Conservation (phyloP, 2,797 vertebrate genomes). For the Psittacula derbiana region DNA sequence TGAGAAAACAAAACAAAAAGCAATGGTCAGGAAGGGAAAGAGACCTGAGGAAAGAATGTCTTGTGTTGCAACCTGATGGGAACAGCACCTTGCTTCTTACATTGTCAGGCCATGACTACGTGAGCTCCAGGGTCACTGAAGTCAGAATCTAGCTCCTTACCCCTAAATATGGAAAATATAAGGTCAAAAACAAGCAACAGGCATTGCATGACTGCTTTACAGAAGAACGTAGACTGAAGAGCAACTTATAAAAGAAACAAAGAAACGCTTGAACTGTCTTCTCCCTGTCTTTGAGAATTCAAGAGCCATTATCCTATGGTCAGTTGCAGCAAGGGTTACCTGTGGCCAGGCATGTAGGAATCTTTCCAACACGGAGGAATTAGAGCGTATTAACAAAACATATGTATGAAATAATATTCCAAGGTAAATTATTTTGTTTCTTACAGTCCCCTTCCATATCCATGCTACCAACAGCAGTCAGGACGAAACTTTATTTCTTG, state of each 20-base stretch:
- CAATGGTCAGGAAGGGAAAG: neutral
- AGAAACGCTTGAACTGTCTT: neutral
- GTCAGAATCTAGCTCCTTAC: neutral
- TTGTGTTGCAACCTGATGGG: neutral
- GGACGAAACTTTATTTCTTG: neutral
- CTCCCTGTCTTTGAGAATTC: neutral
- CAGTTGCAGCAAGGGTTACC: neutral
- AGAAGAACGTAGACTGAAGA: neutral
- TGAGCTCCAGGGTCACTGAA: neutral
- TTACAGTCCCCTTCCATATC: neutral
- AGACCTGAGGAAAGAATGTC: neutral
- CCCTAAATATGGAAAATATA: neutral
- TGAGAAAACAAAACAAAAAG: neutral
- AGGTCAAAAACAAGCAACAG: neutral
- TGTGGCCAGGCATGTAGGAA: neutral
- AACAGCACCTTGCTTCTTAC: neutral
- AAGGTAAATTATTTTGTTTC: neutral
- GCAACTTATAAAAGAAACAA: neutral
- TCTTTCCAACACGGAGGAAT: neutral
- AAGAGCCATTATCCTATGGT: neutral
- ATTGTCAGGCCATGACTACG: neutral
- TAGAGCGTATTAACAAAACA: neutral
- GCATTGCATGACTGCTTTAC: neutral
- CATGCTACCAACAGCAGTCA: neutral
- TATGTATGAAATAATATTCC: neutral